Base-by-base conservation (phyloP, 1,140 invertebrate species). In the Dendroctonus ponderosae region DNA sequence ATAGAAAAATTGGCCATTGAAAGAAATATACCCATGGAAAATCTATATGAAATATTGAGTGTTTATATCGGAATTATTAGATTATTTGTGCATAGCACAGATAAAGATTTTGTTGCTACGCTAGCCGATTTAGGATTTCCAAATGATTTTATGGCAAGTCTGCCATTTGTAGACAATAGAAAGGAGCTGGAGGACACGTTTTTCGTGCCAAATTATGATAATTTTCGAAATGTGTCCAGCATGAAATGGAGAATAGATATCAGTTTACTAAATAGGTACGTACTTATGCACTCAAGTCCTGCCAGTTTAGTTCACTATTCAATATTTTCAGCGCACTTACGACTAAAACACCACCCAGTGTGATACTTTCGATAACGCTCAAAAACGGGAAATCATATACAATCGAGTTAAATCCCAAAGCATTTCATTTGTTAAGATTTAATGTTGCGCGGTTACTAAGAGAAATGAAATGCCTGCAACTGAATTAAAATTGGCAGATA, bases 211-310 rank as follows among this genome's bases (percentile, higher is more conserved):
- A 62, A 51, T 50, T 52, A 68, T 50, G 50, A 54, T 14, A 58
- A 69, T 62, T 72, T 73, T 66, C 46, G 62, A 42, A 73, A 73
- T 67, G 44, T 73, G 14, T 62, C 58, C 0, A 67, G 56, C 38
- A 62, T 74, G 43, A 73, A 72, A 43, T 74, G 73, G 73, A 70
- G 68, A 69, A 70, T 74, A 52, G 73, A 74, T 73, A 72, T 74
- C 8, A 74, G 73, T 67, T 69, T 74, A 66, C 58, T 61, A 48
- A 58, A 69, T 43, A 72, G 71, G 73, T 74, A 69, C 0, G 0
- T 9, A 56, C 5, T 15, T 8, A 15, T 15, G 9, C 9, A 46
- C 14, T 37, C n/a, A 57, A 7, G 41, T 3, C 50, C 9, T 48
- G 51, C 62, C 12, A 63, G 9, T 58, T 64, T 6, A 67, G 38